Conservation (phyloP, 2,888 invertebrate species). For the Trachelus troglodyta region DNA sequence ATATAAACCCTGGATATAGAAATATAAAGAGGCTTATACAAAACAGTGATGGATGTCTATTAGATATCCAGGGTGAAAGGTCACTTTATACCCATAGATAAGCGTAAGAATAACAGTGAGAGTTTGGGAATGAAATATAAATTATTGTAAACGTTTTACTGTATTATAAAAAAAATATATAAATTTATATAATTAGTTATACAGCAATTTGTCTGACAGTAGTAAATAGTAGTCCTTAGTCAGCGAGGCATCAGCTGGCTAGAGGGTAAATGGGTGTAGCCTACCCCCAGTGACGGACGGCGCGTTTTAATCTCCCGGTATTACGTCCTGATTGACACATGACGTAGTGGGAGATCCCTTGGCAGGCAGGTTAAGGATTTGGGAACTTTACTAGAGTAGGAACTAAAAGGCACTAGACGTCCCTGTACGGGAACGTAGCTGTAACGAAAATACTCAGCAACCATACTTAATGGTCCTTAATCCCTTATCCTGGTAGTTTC, state of each 20-base stretch:
- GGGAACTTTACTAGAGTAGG: background rate
- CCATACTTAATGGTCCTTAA: background rate
- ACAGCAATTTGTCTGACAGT: background rate
- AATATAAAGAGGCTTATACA: constrained; percentile 29
- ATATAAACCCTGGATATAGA: background rate
- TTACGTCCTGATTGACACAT: constrained; percentile 55
- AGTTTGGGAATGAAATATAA: background rate
- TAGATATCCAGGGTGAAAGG: constrained; percentile 46
- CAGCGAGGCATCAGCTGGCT: constrained; percentile 2
- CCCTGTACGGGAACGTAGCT: background rate
- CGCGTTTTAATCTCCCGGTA: constrained; percentile 52
- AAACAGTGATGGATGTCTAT: constrained; percentile 48
- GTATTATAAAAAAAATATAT: background rate
- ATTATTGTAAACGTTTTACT: background rate
- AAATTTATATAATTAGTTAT: background rate
- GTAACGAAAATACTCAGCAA: background rate
- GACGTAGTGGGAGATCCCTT: constrained; percentile 25
- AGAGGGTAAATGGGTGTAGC: background rate
- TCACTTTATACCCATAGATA: background rate
- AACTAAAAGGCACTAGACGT: background rate
- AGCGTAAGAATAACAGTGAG: background rate
- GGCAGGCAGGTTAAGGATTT: background rate
- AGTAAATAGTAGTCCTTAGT: background rate
- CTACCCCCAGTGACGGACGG: constrained; percentile 9
- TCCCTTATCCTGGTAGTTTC: background rate